Base-by-base conservation (phyloP, 2,888 invertebrate genomes). In the Leucophenga maculata region DNA sequence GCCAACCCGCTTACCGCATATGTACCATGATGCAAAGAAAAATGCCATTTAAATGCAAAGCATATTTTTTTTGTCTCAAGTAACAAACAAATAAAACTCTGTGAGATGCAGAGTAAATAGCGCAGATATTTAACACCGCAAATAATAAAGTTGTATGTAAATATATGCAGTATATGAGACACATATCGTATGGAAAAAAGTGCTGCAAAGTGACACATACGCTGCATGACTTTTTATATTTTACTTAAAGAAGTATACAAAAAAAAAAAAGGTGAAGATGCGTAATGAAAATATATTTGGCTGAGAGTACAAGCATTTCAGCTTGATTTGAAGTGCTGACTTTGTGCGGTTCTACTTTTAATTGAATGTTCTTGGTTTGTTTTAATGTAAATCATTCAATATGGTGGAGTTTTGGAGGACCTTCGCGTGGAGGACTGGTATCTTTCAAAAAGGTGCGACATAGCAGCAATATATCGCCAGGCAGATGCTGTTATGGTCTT, bases 261-360 rank as follows among this genome's bases (percentile, higher is more conserved):
- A n/a, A n/a, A n/a, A 18, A n/a, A 54, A 57, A 57, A 39, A 44
- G n/a, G 60, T 16, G 16, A 20, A 54, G 20, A 20, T 13, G 18
- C 13, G 9, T 18, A 16, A 6, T n/a, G 46, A 60, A 67, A 69
- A 50, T 48, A 22, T 44, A 22, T 48, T 16, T 65, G 16, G n/a
- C n/a, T 57, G 62, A 65, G 48, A 72, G 55, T 68, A 18, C 54
- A 44, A 22, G 62, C 26, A 50, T 69, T 54, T 67, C 46, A 52
- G 32, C 18, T n/a, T 55, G 31, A 31, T 11, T 57, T 44, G 44
- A 44, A 62, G 59, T 64, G 69, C 65, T 57, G 72, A 67, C 77
- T 80, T 77, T 79, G 80, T 79, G 80, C 79, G 82, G 80, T 80
- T 80, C 82, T 82, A 78, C 78, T 80, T 80, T 80, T 80, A 80